Percentiles rank a stretch among this genome's conserved stretches.
phyloP scores from a whole-genome alignment of 2,797 vertebrate genomes.

The Astyanax mexicanus region DNA sequence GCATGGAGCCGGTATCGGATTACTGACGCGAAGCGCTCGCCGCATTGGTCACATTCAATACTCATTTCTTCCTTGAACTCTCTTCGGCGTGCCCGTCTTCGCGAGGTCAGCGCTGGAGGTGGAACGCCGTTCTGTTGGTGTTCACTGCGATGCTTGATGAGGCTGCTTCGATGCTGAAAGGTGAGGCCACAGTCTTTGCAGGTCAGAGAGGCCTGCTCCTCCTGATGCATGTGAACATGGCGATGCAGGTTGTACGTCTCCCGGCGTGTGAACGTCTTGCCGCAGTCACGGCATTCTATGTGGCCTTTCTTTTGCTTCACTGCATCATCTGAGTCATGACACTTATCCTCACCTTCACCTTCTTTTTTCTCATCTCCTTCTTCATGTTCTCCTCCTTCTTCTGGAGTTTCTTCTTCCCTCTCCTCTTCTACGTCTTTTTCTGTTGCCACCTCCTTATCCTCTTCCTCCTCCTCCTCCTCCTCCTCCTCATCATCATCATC shows the following conservation, averaged over 20 bases:
- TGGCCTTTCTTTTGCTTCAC: conserved; percentile 66
- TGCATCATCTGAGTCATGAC: conserved; percentile 8
- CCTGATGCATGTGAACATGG: conserved; percentile 80
- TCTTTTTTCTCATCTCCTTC: conserved; percentile 1
- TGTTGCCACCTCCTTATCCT: conserved; percentile 16
- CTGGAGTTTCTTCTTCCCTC: conserved; percentile 20
- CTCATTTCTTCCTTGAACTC: conserved; percentile 35
- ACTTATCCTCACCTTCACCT: conserved; percentile 17
- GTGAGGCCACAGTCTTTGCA: conserved; percentile 82
- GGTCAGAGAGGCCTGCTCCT: conserved; percentile 78
- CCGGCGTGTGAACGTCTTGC: conserved; percentile 76
- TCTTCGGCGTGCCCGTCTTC: conserved; percentile 38
- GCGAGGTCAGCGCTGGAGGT: conserved; percentile 17
- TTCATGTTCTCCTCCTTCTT: conserved; percentile 37
- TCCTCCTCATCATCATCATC: neutral
- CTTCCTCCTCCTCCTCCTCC: conserved; percentile 1
- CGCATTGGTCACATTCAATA: conserved; percentile 75
- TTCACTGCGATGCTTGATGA: conserved; percentile 81
- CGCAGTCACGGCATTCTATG: conserved; percentile 79
- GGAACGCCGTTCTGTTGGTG: conserved; percentile 63
- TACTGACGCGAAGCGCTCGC: conserved; percentile 66
- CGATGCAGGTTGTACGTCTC: conserved; percentile 84
- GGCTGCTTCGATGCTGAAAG: conserved; percentile 82
- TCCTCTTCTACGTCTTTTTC: conserved; percentile 19
- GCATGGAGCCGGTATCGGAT: conserved; percentile 72